Evolutionary conservation across 2,797 vertebrate species (phyloP).

Genomic region (Petrocephalus sullivani): DNA sequence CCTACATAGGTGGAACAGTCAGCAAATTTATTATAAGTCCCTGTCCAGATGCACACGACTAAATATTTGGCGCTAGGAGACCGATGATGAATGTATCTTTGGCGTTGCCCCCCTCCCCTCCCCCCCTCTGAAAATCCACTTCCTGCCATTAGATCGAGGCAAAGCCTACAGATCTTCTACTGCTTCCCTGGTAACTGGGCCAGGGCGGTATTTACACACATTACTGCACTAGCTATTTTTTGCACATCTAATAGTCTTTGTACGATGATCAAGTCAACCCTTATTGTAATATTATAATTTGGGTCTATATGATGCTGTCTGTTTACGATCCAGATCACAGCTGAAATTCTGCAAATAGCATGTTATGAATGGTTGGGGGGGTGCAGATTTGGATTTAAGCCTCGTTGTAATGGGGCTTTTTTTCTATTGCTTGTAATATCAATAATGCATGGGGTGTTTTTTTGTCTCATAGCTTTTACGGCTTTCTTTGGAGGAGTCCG

Average conservation of each 20-base stretch:
- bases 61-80: neutral
- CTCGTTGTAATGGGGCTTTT: neutral
- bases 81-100: slow-evolving; percentile 1
- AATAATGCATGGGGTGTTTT: neutral
- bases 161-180: neutral
- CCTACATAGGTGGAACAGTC: neutral
- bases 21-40: neutral
- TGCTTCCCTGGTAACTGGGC: neutral
- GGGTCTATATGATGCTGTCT: neutral
- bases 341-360: neutral
- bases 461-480: neutral
- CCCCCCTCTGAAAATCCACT: neutral
- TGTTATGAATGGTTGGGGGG: neutral
- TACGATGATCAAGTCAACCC: neutral
- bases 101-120: neutral
- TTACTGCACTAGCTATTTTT: neutral
- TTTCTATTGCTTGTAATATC: slow-evolving; percentile 7
- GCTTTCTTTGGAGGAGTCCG: neutral
- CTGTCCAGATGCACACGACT: neutral
- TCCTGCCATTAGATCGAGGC: neutral
- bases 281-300: neutral
- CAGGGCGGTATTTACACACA: neutral
- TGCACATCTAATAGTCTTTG: neutral
- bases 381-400: neutral
- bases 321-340: neutral